These are phyloP conservation scores for Paramisgurnus dabryanus DNA, from an alignment of 2,113 vertebrate genomes.

Conservation along the genomic window DNA sequence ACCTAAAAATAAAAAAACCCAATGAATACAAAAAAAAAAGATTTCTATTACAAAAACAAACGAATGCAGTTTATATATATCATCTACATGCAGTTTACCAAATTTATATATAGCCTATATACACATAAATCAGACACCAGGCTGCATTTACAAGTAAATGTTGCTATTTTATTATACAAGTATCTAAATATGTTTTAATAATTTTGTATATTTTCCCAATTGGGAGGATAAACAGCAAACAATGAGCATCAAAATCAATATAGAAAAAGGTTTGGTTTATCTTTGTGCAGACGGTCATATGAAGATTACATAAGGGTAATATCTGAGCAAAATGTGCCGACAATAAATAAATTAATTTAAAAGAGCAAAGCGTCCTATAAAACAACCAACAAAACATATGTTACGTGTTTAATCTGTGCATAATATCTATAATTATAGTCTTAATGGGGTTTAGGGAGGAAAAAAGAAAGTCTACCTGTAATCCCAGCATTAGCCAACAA, in stretches of 20 bases:
- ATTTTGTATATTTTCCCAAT: not conserved
- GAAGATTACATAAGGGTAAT: conserved; percentile 4
- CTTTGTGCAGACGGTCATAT: conserved; percentile 4
- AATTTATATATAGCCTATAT: not conserved
- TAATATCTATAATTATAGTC: not conserved
- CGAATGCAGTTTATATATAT: conserved; percentile 26
- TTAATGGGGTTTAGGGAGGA: not conserved
- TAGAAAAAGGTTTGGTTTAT: conserved; percentile 8
- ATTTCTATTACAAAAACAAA: not conserved
- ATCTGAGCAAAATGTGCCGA: conserved; percentile 8
- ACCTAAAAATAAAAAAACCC: not conserved
- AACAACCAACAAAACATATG: conserved; percentile 11
- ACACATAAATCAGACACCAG: conserved; percentile 9
- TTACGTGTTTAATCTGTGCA: not conserved
- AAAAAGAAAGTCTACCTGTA: not conserved
- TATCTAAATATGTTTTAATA: conserved; percentile 18
- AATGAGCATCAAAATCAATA: not conserved
- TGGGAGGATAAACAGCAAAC: not conserved
- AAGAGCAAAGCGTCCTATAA: conserved; percentile 65
- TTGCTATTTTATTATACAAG: not conserved
- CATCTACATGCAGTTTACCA: conserved; percentile 47
- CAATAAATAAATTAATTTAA: conserved; percentile 73
- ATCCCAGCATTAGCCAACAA: not conserved
- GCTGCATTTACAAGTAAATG: conserved; percentile 7
- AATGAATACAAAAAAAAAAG: conserved; percentile 5